Conservation (phyloP, 2,797 vertebrate genomes). For the Triplophysa bombifrons region DNA sequence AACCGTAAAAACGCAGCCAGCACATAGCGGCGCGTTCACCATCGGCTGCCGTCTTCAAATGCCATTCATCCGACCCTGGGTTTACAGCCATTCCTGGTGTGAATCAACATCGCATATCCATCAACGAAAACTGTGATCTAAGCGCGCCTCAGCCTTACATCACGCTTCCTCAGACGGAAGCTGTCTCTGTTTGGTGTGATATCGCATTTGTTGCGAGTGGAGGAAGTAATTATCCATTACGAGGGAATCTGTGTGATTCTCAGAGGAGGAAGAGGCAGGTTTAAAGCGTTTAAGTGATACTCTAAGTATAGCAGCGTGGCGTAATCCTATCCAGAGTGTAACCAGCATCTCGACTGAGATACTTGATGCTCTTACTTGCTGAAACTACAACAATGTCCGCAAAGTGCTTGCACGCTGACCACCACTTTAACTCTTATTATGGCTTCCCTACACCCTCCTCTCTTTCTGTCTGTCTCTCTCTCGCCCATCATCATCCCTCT, state of each 20-base stretch:
- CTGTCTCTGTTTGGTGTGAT: not conserved
- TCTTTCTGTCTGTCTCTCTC: slow-evolving; percentile 23
- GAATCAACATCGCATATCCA: slow-evolving; percentile 8
- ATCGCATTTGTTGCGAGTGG: not conserved
- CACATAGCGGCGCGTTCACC: slow-evolving; percentile 37
- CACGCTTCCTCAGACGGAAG: not conserved
- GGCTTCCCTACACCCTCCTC: slow-evolving; percentile 32
- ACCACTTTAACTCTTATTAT: slow-evolving; percentile 51
- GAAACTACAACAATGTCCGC: slow-evolving; percentile 48
- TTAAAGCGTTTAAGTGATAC: slow-evolving; percentile 41
- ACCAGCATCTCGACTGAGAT: slow-evolving; percentile 29
- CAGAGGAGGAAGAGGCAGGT: slow-evolving; percentile 33
- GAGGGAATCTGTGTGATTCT: slow-evolving; percentile 17
- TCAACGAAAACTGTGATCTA: slow-evolving; percentile 30
- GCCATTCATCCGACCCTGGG: slow-evolving; percentile 43
- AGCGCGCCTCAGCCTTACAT: not conserved
- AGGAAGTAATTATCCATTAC: slow-evolving; percentile 32
- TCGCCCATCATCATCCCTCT: slow-evolving; percentile 26
- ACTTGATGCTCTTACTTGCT: slow-evolving; percentile 32
- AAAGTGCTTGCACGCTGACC: slow-evolving; percentile 44
- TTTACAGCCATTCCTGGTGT: slow-evolving; percentile 17
- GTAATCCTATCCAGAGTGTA: slow-evolving; percentile 29
- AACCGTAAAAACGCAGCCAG: slow-evolving; percentile 33
- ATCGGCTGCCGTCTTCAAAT: slow-evolving; percentile 47
- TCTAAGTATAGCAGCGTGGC: slow-evolving; percentile 35